Base-by-base conservation (phyloP, 2,113 vertebrate genomes). In the Istiophorus platypterus region DNA sequence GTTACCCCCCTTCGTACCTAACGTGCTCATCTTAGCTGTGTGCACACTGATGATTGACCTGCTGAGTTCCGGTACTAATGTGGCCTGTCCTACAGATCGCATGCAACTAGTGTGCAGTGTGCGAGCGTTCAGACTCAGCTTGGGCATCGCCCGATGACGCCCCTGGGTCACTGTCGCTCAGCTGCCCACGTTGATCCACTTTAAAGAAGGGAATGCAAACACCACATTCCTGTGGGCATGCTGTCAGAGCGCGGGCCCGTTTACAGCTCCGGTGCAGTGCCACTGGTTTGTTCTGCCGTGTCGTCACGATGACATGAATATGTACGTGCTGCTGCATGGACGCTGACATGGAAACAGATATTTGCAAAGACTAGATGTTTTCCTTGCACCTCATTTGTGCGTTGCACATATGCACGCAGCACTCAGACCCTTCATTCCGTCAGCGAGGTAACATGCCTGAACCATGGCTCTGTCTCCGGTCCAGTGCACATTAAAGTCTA, bases 361-460 rank as follows among this genome's bases (percentile, higher is more conserved):
- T 29, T 31, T 45, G 56, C 61, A 52, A 37, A 69, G 75, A 73
- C 39, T 17, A 24, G 18, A 57, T 62, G n/a, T n/a, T n/a, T 52
- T 26, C 41, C 63, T 66, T 57, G 62, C 72, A 58, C 63, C 22
- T 45, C 59, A 14, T 64, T 64, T 18, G 56, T 64, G 49, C 57
- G 24, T 6, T 6, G 61, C 10, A 37, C 57, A 37, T 49, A 20
- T 67, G 74, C 59, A 66, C 63, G 20, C 2, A 65, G 51, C 2
- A 5, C 49, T 66, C 68, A 90, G 93, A 94, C 93, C 92, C 94
- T 93, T 92, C 39, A 29, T 83, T 76, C 77, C 37, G 63, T 95
- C 93, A 76, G 91, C 92, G 90, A 82, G 95, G 95, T 90, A 94
- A 95, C 92, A 85, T 76, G 85, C 34, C 66, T 76, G 65, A 56